A percentile compares a stretch with the other conserved stretches of the same genome.
Conservation (phyloP, 2,797 vertebrate species). For the Anas flavirostris region DNA sequence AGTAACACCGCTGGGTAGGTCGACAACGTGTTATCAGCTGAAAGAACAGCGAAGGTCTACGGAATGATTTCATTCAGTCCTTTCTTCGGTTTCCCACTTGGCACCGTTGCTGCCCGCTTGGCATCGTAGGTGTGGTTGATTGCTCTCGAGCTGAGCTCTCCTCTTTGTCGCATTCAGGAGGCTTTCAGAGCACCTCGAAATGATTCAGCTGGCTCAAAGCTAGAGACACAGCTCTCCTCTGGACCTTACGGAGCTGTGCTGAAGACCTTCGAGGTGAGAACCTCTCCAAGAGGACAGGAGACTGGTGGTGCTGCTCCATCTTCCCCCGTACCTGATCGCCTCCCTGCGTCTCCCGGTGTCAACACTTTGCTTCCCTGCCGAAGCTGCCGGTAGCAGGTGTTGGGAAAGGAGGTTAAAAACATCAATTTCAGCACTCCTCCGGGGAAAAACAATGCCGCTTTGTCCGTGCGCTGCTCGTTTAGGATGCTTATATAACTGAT, state of each 20-base stretch:
- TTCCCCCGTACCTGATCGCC: rapidly evolving
- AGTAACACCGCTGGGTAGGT: rapidly evolving
- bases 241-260: neutral
- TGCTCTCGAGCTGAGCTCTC: neutral
- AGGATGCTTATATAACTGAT: neutral
- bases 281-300: neutral
- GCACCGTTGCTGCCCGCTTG: neutral
- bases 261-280: neutral
- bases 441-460: neutral
- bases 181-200: neutral
- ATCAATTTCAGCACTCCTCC: neutral
- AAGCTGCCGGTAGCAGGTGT: neutral
- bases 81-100: neutral
- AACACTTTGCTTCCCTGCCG: neutral
- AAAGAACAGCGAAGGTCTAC: neutral
- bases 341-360: rapidly evolving
- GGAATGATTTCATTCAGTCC: neutral
- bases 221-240: neutral
- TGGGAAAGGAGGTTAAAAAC: neutral
- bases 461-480: neutral
- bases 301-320: neutral
- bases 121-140: rapidly evolving
- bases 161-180: neutral
- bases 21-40: neutral
- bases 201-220: neutral